Base-by-base conservation (phyloP, 2,113 vertebrate genomes). In the Lontra canadensis region DNA sequence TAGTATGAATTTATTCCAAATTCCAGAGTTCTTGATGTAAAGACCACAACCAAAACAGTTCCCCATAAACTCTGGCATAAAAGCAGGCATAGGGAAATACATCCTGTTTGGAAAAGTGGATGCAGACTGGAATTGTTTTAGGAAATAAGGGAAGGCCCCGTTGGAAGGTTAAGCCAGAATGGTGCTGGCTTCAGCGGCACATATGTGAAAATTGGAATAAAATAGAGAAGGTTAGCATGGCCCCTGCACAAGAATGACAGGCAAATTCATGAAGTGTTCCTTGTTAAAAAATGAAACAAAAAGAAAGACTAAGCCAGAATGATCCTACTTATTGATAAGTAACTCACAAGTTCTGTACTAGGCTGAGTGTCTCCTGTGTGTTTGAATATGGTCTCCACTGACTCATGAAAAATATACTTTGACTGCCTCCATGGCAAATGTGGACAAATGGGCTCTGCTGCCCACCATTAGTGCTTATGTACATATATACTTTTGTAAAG, bases 1-100 rank as follows among this genome's bases (percentile, higher is more conserved):
- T 57, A 67, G 25, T 87, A 80, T 97, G 57, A 92, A 86, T 92
- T 92, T 92, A 88, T 90, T 96, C 74, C 31, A 87, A 87, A 76
- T 81, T 89, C 52, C 14, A 85, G 57, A n/a, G 88, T 88, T 91
- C 80, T 94, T 84, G 34, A 86, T 81, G 11, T 69, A 93, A 94
- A 94, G 55, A 44, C 83, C 76, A 52, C 18, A 89, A n/a, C 29
- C 73, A 39, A 93, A 92, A 73, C n/a, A 73, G 13, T 83, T 29
- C 42, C 82, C 23, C 25, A 76, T 71, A 88, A 96, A 91, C 76
- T 93, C 52, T 90, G 81, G 76, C 71, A 88, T 73, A 97, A 73
- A 96, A 90, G 87, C 8, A 10, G 55, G 42, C 80, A 71, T 20
- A 78, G 80, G 52, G 67, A 91, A 86, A 78, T 76, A 74, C 3